Base-by-base conservation (phyloP, 2,113 vertebrate genomes). In the Labeo catla region DNA sequence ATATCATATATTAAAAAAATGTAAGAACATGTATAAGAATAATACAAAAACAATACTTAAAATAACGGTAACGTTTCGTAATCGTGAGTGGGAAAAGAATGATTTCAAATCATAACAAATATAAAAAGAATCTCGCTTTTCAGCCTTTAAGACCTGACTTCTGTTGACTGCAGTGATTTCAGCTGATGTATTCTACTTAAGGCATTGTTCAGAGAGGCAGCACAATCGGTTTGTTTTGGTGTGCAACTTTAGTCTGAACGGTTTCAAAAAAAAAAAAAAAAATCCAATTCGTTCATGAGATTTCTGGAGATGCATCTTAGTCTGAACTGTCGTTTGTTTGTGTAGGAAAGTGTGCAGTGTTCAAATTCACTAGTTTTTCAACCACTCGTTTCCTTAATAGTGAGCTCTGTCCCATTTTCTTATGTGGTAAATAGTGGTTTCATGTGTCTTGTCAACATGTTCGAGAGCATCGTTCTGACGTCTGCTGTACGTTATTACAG, bases 161-260 rank as follows among this genome's bases (percentile, higher is more conserved):
- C 34, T 70, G 10, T 45, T 73, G 21, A 43, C 39, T n/a, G 72
- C 76, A 78, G 52, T 36, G 50, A 57, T 21, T 19, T 54, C 2
- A 78, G 28, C 76, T 57, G 49, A 54, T 77, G 28, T 78, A 19
- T 7, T 59, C 52, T 3, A 43, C 52, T n/a, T 39, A 78, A 78
- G 76, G 76, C 52, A 59, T 78, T 43, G 76, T 78, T 78, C 76
- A 78, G 34, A 78, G 50, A 78, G 52, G 34, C 52, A 7, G 76
- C 50, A 57, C 4, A 39, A 78, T 78, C 8, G n/a, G 39, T n/a
- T 74, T 45, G 70, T 70, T 70, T 39, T 39, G 66, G 6, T 59
- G 49, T 12, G 28, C 28, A 50, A 16, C 16, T 68, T 68, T 36
- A 68, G 65, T 15, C 13, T 8, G 65, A 68, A 39, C 66, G 15